Evolutionary conservation across 2,113 vertebrate species (phyloP).

Genomic region (Orientallactaga bullata): DNA sequence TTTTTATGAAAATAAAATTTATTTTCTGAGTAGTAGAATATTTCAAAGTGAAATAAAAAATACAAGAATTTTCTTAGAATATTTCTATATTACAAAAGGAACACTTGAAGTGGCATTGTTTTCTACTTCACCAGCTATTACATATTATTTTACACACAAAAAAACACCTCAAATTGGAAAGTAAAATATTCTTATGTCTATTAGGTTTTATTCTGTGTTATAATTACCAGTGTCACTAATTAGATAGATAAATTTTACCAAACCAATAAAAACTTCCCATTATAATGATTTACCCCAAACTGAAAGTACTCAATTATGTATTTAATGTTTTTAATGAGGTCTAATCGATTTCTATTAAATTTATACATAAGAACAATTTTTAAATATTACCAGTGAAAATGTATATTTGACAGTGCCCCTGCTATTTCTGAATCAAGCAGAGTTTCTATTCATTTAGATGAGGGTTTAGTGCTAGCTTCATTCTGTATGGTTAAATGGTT

Average conservation of each 20-base stretch:
- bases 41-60: slow-evolving; percentile 48
- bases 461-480: slow-evolving; percentile 42
- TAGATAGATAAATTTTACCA: slow-evolving; percentile 66
- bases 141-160: slow-evolving; percentile 5
- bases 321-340: slow-evolving; percentile 65
- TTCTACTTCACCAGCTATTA: not conserved
- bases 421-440: slow-evolving; percentile 64
- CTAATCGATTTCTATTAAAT: slow-evolving; percentile 71
- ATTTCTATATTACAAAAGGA: not conserved
- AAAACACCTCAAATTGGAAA: not conserved
- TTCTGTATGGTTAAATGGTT: not conserved
- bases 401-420: slow-evolving; percentile 65
- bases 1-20: not conserved
- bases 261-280: slow-evolving; percentile 64
- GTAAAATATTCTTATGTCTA: slow-evolving; percentile 36
- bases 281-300: slow-evolving; percentile 61
- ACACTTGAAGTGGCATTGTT: not conserved
- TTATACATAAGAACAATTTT: slow-evolving; percentile 42
- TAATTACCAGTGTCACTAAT: slow-evolving; percentile 63
- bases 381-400: slow-evolving; percentile 61
- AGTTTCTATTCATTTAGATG: slow-evolving; percentile 58
- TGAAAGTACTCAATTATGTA: slow-evolving; percentile 42
- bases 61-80: not conserved
- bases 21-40: not conserved
- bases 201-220: slow-evolving; percentile 60